Conservation (phyloP, 2,797 vertebrate genomes). For the Micrastur ruficollis region DNA sequence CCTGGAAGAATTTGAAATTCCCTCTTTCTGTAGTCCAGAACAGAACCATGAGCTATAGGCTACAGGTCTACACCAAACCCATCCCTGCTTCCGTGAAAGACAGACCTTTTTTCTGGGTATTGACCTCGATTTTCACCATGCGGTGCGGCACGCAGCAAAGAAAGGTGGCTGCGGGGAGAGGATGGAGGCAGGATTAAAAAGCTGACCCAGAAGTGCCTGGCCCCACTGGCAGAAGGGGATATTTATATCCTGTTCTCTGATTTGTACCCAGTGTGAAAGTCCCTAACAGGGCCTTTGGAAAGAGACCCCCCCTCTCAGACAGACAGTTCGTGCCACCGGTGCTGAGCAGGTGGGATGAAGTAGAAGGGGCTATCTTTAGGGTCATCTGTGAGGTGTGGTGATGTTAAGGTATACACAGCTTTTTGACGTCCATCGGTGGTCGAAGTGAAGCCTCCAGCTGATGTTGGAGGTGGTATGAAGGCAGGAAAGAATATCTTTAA, state of each 20-base stretch:
- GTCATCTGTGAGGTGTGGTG: background rate
- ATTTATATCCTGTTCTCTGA: background rate
- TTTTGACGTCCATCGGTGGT: background rate
- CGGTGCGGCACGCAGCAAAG: background rate
- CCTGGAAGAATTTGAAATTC: background rate
- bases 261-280: background rate
- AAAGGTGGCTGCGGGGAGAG: background rate
- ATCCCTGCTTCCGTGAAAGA: background rate
- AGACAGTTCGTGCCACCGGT: background rate
- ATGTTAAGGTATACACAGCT: background rate
- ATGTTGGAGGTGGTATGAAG: background rate
- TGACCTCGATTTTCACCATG: rapidly evolving
- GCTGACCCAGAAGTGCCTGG: background rate
- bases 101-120: too few relatives aligned
- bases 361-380: background rate
- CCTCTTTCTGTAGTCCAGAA: background rate
- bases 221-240: background rate
- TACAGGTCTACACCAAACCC: background rate
- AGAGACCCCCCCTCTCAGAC: background rate
- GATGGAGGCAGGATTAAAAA: background rate
- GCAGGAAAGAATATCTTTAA: background rate
- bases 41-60: background rate
- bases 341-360: background rate
- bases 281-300: background rate
- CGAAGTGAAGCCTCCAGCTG: background rate